Base-by-base conservation (phyloP, 2,113 vertebrate species). In the Megalops atlanticus region DNA sequence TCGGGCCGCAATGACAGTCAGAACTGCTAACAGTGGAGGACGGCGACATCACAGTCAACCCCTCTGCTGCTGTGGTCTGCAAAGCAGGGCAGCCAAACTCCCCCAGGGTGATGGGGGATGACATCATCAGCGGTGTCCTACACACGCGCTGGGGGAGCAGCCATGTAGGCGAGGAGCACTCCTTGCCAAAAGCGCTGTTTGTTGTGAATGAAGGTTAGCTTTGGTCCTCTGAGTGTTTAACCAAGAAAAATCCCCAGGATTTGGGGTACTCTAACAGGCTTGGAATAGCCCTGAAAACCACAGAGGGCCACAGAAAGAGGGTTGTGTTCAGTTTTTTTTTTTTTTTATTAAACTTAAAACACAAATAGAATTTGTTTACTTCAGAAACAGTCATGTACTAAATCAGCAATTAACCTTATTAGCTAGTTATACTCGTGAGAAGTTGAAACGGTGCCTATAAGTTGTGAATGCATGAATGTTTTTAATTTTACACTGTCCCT, bases 1-100 rank as follows among this genome's bases (percentile, higher is more conserved):
- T 74, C 14, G 35, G 33, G 4, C 35, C 2, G 36, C 39, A 27
- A 15, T 14, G 6, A 33, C 38, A 58, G 43, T n/a, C 76, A 78
- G 76, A 54, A 31, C 39, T 79, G n/a, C 27, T 79, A 14, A 71
- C 78, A 79, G 47, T 79, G 47, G 76, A 31, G 69, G 64, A 43
- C 45, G 47, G 47, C 45, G 58, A 69, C 31, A 27, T 5, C 31
- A 31, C 35, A 38, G 31, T 27, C 31, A 68, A 41, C 36, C 41
- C 15, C 31, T 33, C 16, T 33, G 68, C 33, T 41, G 77, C 64
- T 43, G 38, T 31, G 31, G 40, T 47, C 41, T 36, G 68, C 24
- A 71, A 4, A 2, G 31, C 33, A 7, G 21, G 18, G 71, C 27
- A 31, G 33, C 49, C 18, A 2, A 54, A 45, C n/a, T 80, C 69